Base-by-base conservation (phyloP, 2,797 vertebrate species). In the Anguilla pacifica region DNA sequence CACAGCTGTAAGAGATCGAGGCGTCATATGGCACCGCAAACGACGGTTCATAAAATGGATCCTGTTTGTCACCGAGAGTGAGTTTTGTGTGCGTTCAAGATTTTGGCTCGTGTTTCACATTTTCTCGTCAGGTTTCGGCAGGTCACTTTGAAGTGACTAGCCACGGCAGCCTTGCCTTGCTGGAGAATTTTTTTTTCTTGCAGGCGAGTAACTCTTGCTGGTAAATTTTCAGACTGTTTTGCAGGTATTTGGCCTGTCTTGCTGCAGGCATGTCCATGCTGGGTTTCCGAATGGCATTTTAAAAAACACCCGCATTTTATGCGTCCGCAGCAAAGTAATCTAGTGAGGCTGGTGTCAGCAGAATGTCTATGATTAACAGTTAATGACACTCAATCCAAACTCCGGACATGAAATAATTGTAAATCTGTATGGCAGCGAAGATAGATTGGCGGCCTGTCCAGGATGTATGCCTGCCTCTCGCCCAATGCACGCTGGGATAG, bases 1-100 rank as follows among this genome's bases (percentile, higher is more conserved):
- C 35, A 35, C 86, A 49, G 86, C 35, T 67, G 53, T 83, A 55
- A 83, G 74, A 87, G 77, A 46, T 28, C 51, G 43, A 35, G 25
- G 28, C 72, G n/a, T 81, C 35, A 57, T 35, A 81, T 7, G 39
- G 22, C 77, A 31, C 28, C 64, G 43, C 28, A 31, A 55, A 86
- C 25, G n/a, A 53, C 10, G 5, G n/a, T 83, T n/a, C 49, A 49
- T 49, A 55, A 77, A 74, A 86, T 86, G 13, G 10, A 51, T 35
- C 51, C 31, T 1, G 17, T 49, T 28, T 84, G 82, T 31, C n/a
- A 19, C 1, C 3, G 46, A 43, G 74, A 22, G 74, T 43, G 17
- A 15, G 1, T 19, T 79, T 46, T 43, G 39, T 46, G 15, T 79
- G 31, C 39, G 1, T 74, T 74, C 17, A 46, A 0, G 13, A 19